Base-by-base conservation (phyloP, 2,113 vertebrate species). In the Lepus europaeus region DNA sequence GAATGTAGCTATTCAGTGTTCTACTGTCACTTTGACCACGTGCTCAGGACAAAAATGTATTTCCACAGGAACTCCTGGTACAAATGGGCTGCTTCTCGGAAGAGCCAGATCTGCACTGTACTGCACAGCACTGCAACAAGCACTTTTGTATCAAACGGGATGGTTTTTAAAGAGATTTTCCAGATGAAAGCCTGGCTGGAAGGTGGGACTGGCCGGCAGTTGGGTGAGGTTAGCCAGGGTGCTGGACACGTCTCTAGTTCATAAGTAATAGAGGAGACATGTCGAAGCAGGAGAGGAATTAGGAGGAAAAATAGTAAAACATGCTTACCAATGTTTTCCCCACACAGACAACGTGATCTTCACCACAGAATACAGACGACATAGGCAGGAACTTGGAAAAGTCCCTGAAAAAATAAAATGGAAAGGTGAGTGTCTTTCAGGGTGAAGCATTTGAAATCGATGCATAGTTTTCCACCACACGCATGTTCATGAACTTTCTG, bases 161-260 rank as follows among this genome's bases (percentile, higher is more conserved):
- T 69, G 39, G 31, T 64, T 93, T 85, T 36, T 64, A 89, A 95
- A 89, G 69, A 86, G 81, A 53, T 56, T 86, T 95, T 89, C 90
- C 70, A 69, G 51, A 64, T 87, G 88, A 87, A 97, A 83, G 27
- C 72, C 31, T 11, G 4, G 49, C 72, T 93, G 63, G 79, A 74
- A 51, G 53, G 81, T 25, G 19, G 11, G 61, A 61, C 68, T 85
- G 69, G 51, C 61, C 76, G 61, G 72, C 45, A 80, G 59, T 13
- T 51, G 49, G 29, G 69, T 45, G 16, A 36, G 31, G 29, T 68
- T 73, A 36, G 16, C 82, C 72, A 80, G 36, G 95, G 49, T 68
- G 33, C 81, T 49, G 39, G 29, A 70, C 88, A 45, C 23, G 63
- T 64, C 89, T 73, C 76, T 49, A n/a, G 84, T 91, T 64, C 17